These are phyloP conservation scores for Ganaspis brasiliensis DNA, from an alignment of 2,888 invertebrate species.

Conservation along the genomic window DNA sequence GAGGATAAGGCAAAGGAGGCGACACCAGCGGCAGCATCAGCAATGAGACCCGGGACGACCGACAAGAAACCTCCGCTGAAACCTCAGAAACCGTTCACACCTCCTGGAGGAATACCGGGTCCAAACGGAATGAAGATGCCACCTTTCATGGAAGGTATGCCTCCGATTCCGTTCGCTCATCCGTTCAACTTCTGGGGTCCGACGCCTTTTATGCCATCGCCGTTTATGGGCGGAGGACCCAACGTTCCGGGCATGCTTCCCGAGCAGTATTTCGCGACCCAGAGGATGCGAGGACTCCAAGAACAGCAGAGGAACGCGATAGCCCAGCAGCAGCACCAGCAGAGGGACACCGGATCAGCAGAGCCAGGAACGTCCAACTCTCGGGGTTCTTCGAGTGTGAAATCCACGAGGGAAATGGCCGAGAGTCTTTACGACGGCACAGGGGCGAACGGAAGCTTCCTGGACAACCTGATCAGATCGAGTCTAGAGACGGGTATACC, in stretches of 20 bases:
- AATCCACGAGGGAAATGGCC: constrained; percentile 83
- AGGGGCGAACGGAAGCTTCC: constrained; percentile 88
- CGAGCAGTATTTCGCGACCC: constrained; percentile 88
- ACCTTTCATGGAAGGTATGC: constrained; percentile 84
- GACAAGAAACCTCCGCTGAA: constrained; percentile 81
- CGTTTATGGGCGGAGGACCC: constrained; percentile 81
- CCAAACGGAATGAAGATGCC: constrained; percentile 89
- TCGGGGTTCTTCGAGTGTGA: constrained; percentile 80
- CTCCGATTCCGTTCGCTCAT: constrained; percentile 84
- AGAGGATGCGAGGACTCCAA: constrained; percentile 90
- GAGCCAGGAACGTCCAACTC: constrained; percentile 75
- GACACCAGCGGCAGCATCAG: constrained; percentile 63
- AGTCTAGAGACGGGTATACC: constrained; percentile 88
- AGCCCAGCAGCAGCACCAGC: constrained; percentile 72
- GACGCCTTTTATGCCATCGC: constrained; percentile 83
- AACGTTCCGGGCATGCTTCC: constrained; percentile 81
- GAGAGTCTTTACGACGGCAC: constrained; percentile 86
- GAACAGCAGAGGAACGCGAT: constrained; percentile 83
- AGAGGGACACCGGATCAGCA: constrained; percentile 62
- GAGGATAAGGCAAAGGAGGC: constrained; percentile 78
- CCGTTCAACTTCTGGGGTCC: constrained; percentile 92
- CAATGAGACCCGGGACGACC: constrained; percentile 68
- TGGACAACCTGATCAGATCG: constrained; percentile 92
- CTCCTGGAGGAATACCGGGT: constrained; percentile 80
- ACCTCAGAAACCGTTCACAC: constrained; percentile 81